Evolutionary conservation across 1,140 invertebrate genomes (phyloP), one percentile per base, ranked within the genome.

Genomic region (Camponotus pennsylvanicus): DNA sequence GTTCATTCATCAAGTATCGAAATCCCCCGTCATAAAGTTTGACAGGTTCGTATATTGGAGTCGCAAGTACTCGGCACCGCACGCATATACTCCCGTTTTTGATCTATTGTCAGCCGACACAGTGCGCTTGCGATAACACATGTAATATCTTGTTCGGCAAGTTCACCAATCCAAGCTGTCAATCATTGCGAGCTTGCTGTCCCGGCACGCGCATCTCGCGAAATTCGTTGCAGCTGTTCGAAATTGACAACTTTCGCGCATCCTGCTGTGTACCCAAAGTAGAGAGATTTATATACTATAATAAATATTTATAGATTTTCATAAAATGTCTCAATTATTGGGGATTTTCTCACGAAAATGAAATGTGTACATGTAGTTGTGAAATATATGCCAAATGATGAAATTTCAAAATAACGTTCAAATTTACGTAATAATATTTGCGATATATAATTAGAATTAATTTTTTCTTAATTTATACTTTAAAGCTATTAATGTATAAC

Each of bases 1-100:
- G 86, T 91, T 91, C 90, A 91, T 92, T 91, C 86, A 92, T 92
- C 89, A 92, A 89, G 88, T 76, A 92, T 91, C 85, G 85, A 89
- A 90, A 91, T 88, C 86, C 86, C 63, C 91, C 90, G 91, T 92
- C 90, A 89, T 85, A 85, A 92, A 91, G 85, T 91, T 91, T 91
- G 90, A 92, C 91, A 86, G 86, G 86, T 66, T 88, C 88, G 88
- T 90, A 89, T 88, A 91, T 92, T 91, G 89, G 88, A 78, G 80
- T 78, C 69, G 84, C 79, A 91, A 90, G 85, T 86, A 86, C 87
- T 90, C 85, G 85, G 80, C 84, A 66, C 78, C 57, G 80, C 87
- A 70, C 88, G 78, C 82, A 64, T 52, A 18, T 61, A 64, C 78
- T 57, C 77, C 79, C 80, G 84, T 69, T 90, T 90, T 88, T 91